These are phyloP conservation scores for Eupithecia pulchellata DNA, from an alignment of 2,888 invertebrate species.

Conservation along the genomic window DNA sequence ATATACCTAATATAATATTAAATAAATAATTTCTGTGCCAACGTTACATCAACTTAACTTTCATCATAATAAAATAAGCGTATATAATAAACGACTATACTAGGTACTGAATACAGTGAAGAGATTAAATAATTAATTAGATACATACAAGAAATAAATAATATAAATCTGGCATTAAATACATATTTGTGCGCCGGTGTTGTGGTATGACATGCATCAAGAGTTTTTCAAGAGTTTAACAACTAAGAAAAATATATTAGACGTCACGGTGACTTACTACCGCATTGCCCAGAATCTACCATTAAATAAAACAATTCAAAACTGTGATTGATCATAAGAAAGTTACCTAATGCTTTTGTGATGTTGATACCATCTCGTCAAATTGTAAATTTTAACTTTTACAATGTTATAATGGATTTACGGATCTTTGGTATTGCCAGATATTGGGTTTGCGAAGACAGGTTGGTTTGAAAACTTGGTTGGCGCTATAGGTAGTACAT, in stretches of 20 bases:
- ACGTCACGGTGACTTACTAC: not conserved
- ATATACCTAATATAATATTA: no score
- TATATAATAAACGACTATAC: no score
- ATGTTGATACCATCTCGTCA: slow-evolving; percentile 43
- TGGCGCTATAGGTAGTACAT: not conserved
- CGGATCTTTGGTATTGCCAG: slow-evolving; percentile 17
- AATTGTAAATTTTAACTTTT: slow-evolving; percentile 36
- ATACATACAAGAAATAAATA: no score
- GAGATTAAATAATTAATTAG: not conserved
- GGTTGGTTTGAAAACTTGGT: not conserved
- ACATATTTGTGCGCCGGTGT: not conserved
- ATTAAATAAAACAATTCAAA: slow-evolving; percentile 65
- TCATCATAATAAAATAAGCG: not conserved
- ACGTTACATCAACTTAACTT: not conserved
- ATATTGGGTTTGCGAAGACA: slow-evolving; percentile 17
- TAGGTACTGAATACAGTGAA: not conserved
- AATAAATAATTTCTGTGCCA: not conserved
- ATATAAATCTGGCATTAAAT: not conserved
- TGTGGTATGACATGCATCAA: not conserved
- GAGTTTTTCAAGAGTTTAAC: not conserved
- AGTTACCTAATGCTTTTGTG: slow-evolving; percentile 53
- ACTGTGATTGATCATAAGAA: slow-evolving; percentile 68
- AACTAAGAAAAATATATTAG: not conserved
- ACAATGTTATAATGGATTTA: slow-evolving; percentile 38
- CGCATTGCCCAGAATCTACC: slow-evolving; percentile 8